These are phyloP conservation scores for Xestia rhomboidea DNA, from an alignment of 2,888 invertebrate species.

Conservation along the genomic window DNA sequence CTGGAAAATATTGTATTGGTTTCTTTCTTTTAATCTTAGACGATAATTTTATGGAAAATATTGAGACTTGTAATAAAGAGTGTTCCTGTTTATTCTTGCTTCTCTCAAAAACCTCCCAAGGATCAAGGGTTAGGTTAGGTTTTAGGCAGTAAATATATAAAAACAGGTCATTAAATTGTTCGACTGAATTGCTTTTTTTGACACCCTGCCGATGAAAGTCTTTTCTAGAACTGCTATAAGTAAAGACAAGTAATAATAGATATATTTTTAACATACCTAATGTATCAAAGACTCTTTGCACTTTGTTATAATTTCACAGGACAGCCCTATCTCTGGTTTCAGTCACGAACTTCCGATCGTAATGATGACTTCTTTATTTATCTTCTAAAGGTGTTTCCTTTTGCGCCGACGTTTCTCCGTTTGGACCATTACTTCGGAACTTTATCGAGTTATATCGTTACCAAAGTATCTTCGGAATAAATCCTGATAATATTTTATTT, in stretches of 20 bases:
- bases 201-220: neutral
- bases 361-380: slow-evolving; percentile 66
- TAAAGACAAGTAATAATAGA: neutral
- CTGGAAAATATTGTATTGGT: neutral
- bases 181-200: neutral
- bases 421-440: slow-evolving; percentile 46
- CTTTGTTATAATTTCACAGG: neutral
- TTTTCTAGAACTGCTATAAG: neutral
- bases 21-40: neutral
- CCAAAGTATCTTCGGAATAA: slow-evolving; percentile 19
- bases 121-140: neutral
- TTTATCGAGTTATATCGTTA: slow-evolving; percentile 44
- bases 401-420: slow-evolving; percentile 29
- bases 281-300: neutral
- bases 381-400: slow-evolving; percentile 50
- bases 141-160: neutral
- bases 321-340: slow-evolving; percentile 53
- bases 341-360: slow-evolving; percentile 63
- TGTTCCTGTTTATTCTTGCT: neutral
- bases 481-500: slow-evolving; percentile 33
- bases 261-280: too few species aligned
- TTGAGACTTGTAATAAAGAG: neutral
- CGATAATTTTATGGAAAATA: neutral
- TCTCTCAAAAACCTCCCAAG: neutral
- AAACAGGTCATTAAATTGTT: neutral